phyloP scores from a whole-genome alignment of 2,113 vertebrate species.

The Synchiropus splendidus region DNA sequence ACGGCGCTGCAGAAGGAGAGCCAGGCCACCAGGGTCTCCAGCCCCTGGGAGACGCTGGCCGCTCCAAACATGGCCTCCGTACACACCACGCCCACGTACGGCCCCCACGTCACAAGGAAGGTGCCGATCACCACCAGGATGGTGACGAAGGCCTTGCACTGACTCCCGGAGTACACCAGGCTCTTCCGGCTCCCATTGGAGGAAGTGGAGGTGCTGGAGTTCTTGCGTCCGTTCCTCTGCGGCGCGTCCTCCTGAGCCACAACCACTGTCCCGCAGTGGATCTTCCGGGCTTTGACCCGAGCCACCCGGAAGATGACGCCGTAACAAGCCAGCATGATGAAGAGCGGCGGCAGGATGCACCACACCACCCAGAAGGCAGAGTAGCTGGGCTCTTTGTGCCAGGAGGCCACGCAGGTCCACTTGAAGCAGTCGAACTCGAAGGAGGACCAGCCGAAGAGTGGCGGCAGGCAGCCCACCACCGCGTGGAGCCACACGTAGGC shows the following conservation, averaged over 20 bases:
- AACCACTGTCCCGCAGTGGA: conserved; percentile 83
- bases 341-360: conserved; percentile 81
- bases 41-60: conserved; percentile 75
- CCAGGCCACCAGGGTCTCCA: conserved; percentile 92
- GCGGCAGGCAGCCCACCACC: conserved; percentile 86
- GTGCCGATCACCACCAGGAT: conserved; percentile 93
- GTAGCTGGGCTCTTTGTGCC: conserved; percentile 83
- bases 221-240: conserved; percentile 81
- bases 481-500: conserved; percentile 94
- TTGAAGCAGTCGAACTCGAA: conserved; percentile 95
- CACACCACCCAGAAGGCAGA: conserved; percentile 91
- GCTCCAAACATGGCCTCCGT: conserved; percentile 88
- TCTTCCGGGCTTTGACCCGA: conserved; percentile 90
- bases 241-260: conserved; percentile 69
- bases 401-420: conserved; percentile 91
- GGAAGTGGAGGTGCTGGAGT: conserved; percentile 88
- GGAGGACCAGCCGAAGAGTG: conserved; percentile 90
- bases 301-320: conserved; percentile 94
- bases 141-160: conserved; percentile 93
- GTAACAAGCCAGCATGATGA: conserved; percentile 86
- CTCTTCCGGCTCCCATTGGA: conserved; percentile 84
- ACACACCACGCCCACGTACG: conserved; percentile 85
- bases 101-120: conserved; percentile 88
- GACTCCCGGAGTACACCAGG: conserved; percentile 89
- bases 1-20: conserved; percentile 87